phyloP scores from a whole-genome alignment of 92 coral and sea anemone species.

The Parazoanthus atlanticus region DNA sequence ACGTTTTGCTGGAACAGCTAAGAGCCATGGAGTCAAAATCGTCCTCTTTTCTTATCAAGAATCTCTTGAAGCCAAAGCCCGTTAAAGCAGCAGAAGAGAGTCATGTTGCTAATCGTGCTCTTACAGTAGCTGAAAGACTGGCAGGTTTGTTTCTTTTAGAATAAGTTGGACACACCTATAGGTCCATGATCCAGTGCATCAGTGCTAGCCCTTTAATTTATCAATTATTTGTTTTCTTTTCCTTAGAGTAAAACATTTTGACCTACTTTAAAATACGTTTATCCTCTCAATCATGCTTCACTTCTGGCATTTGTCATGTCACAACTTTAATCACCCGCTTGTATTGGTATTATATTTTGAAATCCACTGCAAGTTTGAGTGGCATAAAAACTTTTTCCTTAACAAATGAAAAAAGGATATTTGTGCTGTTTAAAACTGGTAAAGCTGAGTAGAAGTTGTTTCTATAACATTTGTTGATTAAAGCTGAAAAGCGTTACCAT shows the following conservation, averaged over 20 bases:
- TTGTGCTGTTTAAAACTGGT: too few species aligned
- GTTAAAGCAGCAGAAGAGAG: slow-evolving; percentile 12
- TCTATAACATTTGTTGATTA: too few species aligned
- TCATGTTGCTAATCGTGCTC: slow-evolving; percentile 38
- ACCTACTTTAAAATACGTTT: slow-evolving; percentile 3
- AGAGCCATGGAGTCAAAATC: slow-evolving; percentile 38
- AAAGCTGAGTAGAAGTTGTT: too few species aligned
- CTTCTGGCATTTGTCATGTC: slow-evolving; percentile 37
- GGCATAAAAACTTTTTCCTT: neutral
- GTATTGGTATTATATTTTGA: neutral
- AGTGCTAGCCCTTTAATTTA: slow-evolving; percentile 2
- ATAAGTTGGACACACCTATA: slow-evolving; percentile 5
- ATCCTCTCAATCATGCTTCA: slow-evolving; percentile 12
- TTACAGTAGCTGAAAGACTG: slow-evolving; percentile 41
- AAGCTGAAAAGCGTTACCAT: too few species aligned
- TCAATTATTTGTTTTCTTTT: slow-evolving; percentile 16
- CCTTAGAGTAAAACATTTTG: slow-evolving; percentile 7
- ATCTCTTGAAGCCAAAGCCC: slow-evolving; percentile 35
- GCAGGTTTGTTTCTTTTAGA: slow-evolving; percentile 32
- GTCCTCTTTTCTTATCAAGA: slow-evolving; percentile 40
- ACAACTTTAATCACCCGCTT: neutral
- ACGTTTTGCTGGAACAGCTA: slow-evolving; percentile 4
- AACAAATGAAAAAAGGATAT: neutral
- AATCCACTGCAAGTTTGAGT: neutral
- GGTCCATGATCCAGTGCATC: neutral